Evolutionary conservation across 2,888 invertebrate genomes (phyloP), one percentile per base, ranked within the genome.

Genomic region (Drosophila nigritarsus): DNA sequence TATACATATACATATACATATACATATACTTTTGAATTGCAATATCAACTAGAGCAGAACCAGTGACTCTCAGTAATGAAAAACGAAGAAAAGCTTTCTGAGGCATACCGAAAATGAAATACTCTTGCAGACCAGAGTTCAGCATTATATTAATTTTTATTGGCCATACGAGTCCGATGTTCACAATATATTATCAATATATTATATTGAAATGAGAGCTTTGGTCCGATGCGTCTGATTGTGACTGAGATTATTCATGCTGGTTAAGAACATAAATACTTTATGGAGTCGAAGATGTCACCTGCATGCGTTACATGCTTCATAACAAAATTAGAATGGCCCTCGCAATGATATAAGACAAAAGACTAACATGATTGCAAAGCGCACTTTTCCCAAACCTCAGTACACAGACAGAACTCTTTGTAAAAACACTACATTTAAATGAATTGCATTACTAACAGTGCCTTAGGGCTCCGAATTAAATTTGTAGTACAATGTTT

Each of bases 331-430:
- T 8, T 8, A 34, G 24, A 27, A 34, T 9, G 4, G 8, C 13
- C 2, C 13, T 6, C n/a, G n/a, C 8, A 55, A 8, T 55, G 13
- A 18, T 18, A 36, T 2, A 13, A 55, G 18, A 2, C 55, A n/a
- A 18, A 53, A 61, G 53, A 48, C n/a, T 38, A 27, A n/a, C 24
- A 15, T 24, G 13, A 49, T 40, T 59, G 20, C 24, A 40, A 54
- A 24, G 59, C 24, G 29, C 32, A 6, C 2, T 18, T 56, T 55
- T 11, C 24, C 6, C n/a, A 24, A 48, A n/a, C n/a, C 15, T 13
- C 54, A 74, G 62, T 74, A 40, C 24, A 32, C 45, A 38, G 36
- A 54, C 9, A 20, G 32, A 34, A 27, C 40, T 78, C 42, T 27
- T 15, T 18, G 20, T 54, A 51, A 18, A 61, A 30, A 50, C 18